phyloP scores from a whole-genome alignment of 2,797 vertebrate species.

The Tinamus major region DNA sequence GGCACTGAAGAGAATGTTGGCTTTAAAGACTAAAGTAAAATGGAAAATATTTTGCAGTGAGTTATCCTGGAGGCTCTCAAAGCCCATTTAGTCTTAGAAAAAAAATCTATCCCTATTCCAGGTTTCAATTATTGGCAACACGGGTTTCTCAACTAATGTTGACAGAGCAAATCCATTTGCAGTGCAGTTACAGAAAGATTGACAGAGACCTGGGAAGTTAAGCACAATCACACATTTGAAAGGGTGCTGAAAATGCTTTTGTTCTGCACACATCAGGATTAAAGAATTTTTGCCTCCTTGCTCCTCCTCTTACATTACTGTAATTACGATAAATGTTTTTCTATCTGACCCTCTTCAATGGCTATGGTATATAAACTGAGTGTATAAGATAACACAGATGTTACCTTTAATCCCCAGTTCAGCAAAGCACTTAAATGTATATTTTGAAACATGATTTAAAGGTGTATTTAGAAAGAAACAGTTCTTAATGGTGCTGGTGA shows the following conservation, averaged over 20 bases:
- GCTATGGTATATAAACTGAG: neutral
- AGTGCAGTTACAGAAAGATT: constrained; percentile 11
- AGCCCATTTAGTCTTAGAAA: constrained; percentile 20
- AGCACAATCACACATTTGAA: neutral
- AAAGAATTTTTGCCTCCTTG: constrained; percentile 5
- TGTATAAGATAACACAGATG: neutral
- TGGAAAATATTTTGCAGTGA: neutral
- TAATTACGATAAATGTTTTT: constrained; percentile 42
- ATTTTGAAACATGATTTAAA: neutral
- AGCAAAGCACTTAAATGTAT: constrained; percentile 1
- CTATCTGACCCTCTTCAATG: constrained; percentile 17
- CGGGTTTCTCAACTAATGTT: constrained; percentile 1
- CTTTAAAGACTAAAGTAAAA: neutral
- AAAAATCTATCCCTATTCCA: constrained; percentile 18
- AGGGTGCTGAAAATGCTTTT: constrained; percentile 39
- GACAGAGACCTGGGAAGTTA: neutral
- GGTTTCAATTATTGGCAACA: constrained; percentile 29
- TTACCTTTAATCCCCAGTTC: neutral
- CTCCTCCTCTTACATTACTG: constrained; percentile 10
- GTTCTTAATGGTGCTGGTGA: neutral
- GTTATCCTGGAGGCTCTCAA: constrained; percentile 13
- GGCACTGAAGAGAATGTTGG: neutral
- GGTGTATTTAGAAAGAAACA: neutral
- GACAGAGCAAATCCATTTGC: constrained; percentile 37
- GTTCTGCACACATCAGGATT: neutral